These are phyloP conservation scores for Pristionchus japonicus DNA, from an alignment of 2,888 invertebrate species.

Conservation along the genomic window DNA sequence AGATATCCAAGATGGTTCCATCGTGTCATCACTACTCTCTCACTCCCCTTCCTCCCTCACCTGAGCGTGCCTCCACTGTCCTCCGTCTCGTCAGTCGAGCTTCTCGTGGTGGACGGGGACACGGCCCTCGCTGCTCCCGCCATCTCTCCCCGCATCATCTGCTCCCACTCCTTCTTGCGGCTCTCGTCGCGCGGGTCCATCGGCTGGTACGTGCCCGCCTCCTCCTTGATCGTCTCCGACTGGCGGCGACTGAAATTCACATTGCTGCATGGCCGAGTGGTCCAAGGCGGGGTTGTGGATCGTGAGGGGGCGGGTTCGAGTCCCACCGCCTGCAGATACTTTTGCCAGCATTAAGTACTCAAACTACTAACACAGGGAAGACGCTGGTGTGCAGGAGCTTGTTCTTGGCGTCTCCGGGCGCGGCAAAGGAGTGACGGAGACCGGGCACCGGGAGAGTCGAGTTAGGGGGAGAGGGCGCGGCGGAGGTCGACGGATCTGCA, in stretches of 20 bases:
- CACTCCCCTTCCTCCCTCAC: too few relatives aligned
- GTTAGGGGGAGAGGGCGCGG: neutral
- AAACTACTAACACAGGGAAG: conserved; percentile 47
- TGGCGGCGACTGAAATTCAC: conserved; percentile 43
- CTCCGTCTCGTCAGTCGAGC: conserved; percentile 43
- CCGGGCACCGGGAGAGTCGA: conserved; percentile 2
- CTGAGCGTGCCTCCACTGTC: conserved; percentile 53
- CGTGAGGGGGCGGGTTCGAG: too few relatives aligned
- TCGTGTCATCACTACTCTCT: too few relatives aligned
- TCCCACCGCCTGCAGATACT: too few relatives aligned
- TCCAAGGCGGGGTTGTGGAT: too few relatives aligned
- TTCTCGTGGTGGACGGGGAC: neutral
- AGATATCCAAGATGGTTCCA: too few relatives aligned
- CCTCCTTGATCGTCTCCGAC: conserved; percentile 46
- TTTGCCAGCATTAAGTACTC: too few relatives aligned
- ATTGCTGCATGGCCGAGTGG: too few relatives aligned
- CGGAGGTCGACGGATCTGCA: neutral
- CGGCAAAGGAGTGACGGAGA: conserved; percentile 10
- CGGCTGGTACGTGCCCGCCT: conserved; percentile 7
- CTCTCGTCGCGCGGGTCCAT: neutral
- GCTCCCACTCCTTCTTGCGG: neutral
- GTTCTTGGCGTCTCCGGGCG: neutral
- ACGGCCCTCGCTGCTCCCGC: neutral
- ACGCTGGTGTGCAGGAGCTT: neutral
- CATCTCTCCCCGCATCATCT: conserved; percentile 17